phyloP scores from a whole-genome alignment of 2,888 invertebrate genomes.

The Apoderus coryli region DNA sequence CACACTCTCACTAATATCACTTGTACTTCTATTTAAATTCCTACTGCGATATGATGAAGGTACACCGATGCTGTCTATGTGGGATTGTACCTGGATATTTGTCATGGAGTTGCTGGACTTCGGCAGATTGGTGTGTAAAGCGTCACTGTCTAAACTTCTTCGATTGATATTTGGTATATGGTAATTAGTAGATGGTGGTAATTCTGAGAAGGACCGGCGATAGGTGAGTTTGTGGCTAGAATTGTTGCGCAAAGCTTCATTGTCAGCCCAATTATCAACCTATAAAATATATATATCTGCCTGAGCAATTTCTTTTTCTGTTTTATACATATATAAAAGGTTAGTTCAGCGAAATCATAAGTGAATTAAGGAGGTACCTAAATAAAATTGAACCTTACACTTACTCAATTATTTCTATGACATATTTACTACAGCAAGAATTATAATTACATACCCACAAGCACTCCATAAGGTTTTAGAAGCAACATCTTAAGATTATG shows the following conservation, averaged over 20 bases:
- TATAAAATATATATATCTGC: too few species aligned
- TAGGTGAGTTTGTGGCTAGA: conserved; percentile 32
- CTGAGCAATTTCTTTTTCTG: too few species aligned
- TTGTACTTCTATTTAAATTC: conserved; percentile 26
- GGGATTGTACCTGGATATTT: conserved; percentile 29
- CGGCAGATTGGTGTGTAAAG: conserved; percentile 25
- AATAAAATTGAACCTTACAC: too few species aligned
- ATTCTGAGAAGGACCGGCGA: conserved; percentile 35
- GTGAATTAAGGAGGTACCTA: too few species aligned
- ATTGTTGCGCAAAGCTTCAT: conserved; percentile 28
- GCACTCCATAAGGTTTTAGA: too few species aligned
- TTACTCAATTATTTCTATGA: too few species aligned
- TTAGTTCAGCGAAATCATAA: too few species aligned
- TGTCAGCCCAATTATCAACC: conserved; percentile 35
- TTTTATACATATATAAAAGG: too few species aligned
- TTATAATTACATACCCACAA: too few species aligned
- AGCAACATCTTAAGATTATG: too few species aligned
- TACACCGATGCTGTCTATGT: not conserved
- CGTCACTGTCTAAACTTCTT: conserved; percentile 28
- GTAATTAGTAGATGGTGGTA: conserved; percentile 27
- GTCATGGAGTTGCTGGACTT: conserved; percentile 33
- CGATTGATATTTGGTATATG: conserved; percentile 27
- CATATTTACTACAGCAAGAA: too few species aligned
- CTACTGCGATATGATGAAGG: conserved; percentile 20
- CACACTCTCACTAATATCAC: conserved; percentile 24